Evolutionary conservation across 2,113 vertebrate genomes (phyloP).

Genomic region (Cyprinus carpio): DNA sequence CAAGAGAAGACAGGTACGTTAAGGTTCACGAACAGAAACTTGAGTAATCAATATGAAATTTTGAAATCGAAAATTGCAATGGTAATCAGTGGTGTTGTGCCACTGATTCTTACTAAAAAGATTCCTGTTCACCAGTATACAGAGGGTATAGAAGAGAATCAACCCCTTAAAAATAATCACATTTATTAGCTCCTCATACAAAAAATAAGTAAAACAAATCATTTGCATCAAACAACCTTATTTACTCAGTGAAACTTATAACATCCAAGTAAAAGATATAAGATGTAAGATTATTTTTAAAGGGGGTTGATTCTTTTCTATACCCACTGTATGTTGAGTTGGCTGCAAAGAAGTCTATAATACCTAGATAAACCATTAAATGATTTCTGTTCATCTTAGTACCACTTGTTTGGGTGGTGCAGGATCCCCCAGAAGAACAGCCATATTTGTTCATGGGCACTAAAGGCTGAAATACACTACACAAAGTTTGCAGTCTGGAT

Average conservation of each 20-base stretch:
- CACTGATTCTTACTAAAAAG: background rate
- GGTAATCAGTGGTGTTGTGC: background rate
- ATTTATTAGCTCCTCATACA: no score
- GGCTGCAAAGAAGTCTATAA: background rate
- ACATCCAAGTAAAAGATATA: no score
- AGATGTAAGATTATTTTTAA: no score
- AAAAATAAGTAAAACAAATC: no score
- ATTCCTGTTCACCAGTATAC: background rate
- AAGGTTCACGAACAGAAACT: background rate
- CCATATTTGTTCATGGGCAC: no score
- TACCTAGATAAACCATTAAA: background rate
- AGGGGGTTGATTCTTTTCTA: no score
- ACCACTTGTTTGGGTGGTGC: background rate
- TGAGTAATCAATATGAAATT: background rate
- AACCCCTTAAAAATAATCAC: no score
- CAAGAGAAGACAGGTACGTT: slow-evolving; percentile 85
- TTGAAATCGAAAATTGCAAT: background rate
- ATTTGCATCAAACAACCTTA: no score
- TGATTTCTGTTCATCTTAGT: background rate
- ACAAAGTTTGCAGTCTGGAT: background rate
- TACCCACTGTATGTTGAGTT: background rate
- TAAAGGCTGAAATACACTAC: background rate
- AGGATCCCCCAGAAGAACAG: background rate
- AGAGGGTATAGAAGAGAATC: no score
- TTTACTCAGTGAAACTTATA: no score